Evolutionary conservation across 2,797 vertebrate genomes (phyloP), one percentile per base, ranked within the genome.

Genomic region (Sparidentex hasta): DNA sequence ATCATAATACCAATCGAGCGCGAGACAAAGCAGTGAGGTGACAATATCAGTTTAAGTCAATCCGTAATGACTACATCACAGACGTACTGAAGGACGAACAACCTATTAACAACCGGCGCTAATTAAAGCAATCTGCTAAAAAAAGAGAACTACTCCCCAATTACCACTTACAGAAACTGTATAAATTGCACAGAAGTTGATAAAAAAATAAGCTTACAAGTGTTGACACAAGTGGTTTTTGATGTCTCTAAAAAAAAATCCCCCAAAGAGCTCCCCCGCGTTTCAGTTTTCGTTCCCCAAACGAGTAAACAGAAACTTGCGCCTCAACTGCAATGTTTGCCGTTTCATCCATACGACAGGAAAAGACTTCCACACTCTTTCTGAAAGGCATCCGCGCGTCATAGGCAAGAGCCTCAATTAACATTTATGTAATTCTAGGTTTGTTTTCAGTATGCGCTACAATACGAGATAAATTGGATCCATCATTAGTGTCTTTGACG

Each of bases 201-300:
- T 63, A 5, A 27, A 63, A 57, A 56, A 65, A 58, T 17, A 61
- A 23, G 47, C 51, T 68, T 41, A 58, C 14, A 21, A 69, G 47
- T 64, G n/a, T 38, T 62, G 55, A 74, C 43, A 58, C 20, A 54
- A 67, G 43, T 23, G 44, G n/a, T 48, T 58, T 57, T 52, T 65
- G 64, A 64, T 71, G 48, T 74, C 25, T 56, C 38, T 7, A 50
- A 76, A 76, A 38, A 38, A 38, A 80, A 57, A 33, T 23, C 23
- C 33, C 43, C 48, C 1, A 25, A 62, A 68, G 50, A 55, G 51
- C 56, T 56, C 14, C 27, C 46, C 55, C 55, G 48, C 3, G 3
- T 70, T 50, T 61, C 13, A 62, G 27, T 38, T 62, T 62, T 56
- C 51, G 21, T 58, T 54, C 29, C n/a, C 18, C 29, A 78, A 29